These are phyloP conservation scores for Pecten maximus DNA, from an alignment of 2,888 invertebrate species.

Conservation along the genomic window DNA sequence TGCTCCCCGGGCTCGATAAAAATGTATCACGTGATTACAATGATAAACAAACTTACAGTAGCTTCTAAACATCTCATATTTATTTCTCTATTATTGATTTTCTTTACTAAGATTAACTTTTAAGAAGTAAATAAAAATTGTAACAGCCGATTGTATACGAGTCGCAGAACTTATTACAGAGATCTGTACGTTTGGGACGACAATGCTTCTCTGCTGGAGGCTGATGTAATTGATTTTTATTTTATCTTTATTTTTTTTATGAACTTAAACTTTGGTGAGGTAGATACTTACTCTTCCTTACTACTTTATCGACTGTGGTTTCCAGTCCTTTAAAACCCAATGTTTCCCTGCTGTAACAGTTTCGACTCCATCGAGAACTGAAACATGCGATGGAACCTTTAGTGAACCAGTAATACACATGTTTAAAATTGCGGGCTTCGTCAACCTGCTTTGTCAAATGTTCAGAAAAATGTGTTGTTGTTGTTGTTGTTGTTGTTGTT, in stretches of 20 bases:
- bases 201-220: background rate
- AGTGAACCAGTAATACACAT: background rate
- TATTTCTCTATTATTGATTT: background rate
- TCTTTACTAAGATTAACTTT: background rate
- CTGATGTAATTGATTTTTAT: background rate
- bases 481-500: no score
- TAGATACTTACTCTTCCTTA: background rate
- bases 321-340: background rate
- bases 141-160: background rate
- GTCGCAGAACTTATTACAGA: background rate
- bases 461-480: no score
- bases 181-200: background rate
- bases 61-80: background rate
- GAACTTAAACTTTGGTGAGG: background rate
- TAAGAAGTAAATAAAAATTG: background rate
- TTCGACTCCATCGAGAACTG: background rate
- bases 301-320: background rate
- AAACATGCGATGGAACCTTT: background rate
- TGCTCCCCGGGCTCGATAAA: no score
- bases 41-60: background rate
- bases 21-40: no score
- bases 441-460: background rate
- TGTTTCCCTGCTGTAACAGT: background rate
- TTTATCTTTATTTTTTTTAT: background rate
- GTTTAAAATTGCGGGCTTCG: background rate